A percentile compares a stretch with the other conserved stretches of the same genome.
phyloP scores from a whole-genome alignment of 2,888 invertebrate genomes.

The Drosophila algonquin region DNA sequence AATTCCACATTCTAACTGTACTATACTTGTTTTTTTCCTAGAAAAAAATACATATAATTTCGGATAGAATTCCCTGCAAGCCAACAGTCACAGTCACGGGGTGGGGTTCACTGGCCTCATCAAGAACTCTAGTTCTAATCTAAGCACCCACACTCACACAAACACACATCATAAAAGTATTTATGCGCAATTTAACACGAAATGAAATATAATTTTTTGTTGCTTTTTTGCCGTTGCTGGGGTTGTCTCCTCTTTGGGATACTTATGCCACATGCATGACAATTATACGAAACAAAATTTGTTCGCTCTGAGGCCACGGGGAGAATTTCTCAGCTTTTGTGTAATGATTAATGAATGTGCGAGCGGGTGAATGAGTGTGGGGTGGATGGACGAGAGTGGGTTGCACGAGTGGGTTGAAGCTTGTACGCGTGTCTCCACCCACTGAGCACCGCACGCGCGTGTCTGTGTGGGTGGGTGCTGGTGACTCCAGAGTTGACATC shows the following conservation, averaged over 20 bases:
- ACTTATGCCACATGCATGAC: conserved; percentile 56
- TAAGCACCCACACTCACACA: conserved; percentile 18
- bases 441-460: not conserved
- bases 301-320: conserved; percentile 27
- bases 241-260: conserved; percentile 30
- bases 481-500: conserved; percentile 72
- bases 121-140: conserved; percentile 22
- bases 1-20: not conserved
- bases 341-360: conserved; percentile 67
- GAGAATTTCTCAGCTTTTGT: conserved; percentile 49
- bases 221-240: not conserved
- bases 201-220: conserved; percentile 57
- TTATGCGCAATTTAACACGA: conserved; percentile 67
- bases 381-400: not conserved
- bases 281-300: conserved; percentile 62
- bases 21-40: not conserved
- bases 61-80: not conserved
- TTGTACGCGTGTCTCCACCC: not conserved
- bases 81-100: not conserved
- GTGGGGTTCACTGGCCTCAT: conserved; percentile 37
- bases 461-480: conserved; percentile 36
- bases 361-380: conserved; percentile 9
- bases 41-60: not conserved
- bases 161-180: conserved; percentile 38
- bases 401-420: conserved; percentile 30